These are phyloP conservation scores for Dolichoris vasculosae DNA, from an alignment of 1,140 invertebrate genomes.

Conservation along the genomic window DNA sequence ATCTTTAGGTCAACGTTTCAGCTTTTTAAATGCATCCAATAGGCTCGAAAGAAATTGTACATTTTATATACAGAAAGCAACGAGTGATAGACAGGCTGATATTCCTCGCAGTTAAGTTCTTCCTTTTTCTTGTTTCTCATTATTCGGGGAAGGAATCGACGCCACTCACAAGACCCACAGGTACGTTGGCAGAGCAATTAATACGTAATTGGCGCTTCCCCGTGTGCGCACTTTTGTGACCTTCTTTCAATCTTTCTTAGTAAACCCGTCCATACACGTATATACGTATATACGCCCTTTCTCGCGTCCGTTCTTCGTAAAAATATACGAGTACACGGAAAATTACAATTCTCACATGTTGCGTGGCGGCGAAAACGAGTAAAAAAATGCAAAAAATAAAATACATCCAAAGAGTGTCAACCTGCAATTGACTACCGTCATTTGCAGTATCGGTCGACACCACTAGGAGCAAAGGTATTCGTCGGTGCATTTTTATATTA, in stretches of 20 bases:
- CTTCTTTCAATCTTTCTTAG: slow-evolving; percentile 29
- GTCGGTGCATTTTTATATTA: not conserved
- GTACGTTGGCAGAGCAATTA: slow-evolving; percentile 56
- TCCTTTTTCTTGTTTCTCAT: slow-evolving; percentile 12
- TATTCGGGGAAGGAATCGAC: slow-evolving; percentile 19
- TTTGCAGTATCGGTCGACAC: not conserved
- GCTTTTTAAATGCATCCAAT: slow-evolving; percentile 11
- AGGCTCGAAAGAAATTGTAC: slow-evolving; percentile 13
- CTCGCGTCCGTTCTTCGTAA: not conserved
- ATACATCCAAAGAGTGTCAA: slow-evolving; percentile 16
- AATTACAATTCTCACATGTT: not conserved
- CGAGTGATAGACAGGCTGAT: not conserved
- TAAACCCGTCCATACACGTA: slow-evolving; percentile 3
- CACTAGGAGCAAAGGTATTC: not conserved
- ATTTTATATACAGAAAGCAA: slow-evolving; percentile 14
- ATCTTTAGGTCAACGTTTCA: not conserved
- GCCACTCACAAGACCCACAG: slow-evolving; percentile 32
- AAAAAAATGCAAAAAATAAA: not conserved
- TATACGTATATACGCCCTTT: not conserved
- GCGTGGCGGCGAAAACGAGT: not conserved
- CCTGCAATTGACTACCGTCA: slow-evolving; percentile 1
- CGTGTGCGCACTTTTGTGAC: slow-evolving; percentile 48
- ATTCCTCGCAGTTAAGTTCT: not conserved
- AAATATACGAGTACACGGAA: not conserved
- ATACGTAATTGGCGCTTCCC: slow-evolving; percentile 60